Conservation (phyloP, 2,113 vertebrate species). For the Notothenia coriiceps region DNA sequence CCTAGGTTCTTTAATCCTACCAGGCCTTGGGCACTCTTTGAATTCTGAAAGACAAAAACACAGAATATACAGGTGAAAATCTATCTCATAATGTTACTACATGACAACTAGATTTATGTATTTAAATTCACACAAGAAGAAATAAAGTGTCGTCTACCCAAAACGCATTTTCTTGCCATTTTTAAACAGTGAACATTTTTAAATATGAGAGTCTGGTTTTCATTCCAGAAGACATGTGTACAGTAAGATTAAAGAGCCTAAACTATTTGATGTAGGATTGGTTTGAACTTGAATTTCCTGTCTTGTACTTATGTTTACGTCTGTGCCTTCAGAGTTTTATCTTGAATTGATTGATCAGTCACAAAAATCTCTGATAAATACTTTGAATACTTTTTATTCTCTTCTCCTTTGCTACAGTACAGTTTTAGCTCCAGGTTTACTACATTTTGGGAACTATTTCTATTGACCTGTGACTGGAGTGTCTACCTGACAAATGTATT, state of each 20-base stretch:
- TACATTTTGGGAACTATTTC: too few relatives aligned
- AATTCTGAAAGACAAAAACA: constrained; percentile 87
- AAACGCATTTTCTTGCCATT: neutral
- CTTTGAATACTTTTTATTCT: neutral
- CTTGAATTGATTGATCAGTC: neutral
- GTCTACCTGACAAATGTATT: too few relatives aligned
- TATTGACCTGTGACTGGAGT: too few relatives aligned
- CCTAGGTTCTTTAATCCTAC: constrained; percentile 96
- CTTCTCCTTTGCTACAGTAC: neutral
- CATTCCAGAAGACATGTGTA: neutral
- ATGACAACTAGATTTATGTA: neutral
- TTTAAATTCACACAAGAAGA: neutral
- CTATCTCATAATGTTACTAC: neutral
- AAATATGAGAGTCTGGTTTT: neutral
- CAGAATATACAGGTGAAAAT: constrained; percentile 18
- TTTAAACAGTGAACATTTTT: neutral
- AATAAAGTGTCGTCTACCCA: neutral
- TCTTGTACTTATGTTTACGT: neutral
- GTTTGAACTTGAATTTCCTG: neutral
- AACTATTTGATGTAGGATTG: too few relatives aligned
- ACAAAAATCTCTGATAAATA: neutral
- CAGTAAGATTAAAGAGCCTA: neutral
- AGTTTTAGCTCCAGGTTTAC: too few relatives aligned
- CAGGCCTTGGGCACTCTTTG: constrained; percentile 93
- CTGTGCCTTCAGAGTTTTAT: neutral